A percentile compares a stretch with the other conserved stretches of the same genome.
phyloP scores from a whole-genome alignment of 2,888 invertebrate species.

The Rhorus exstirpatorius region DNA sequence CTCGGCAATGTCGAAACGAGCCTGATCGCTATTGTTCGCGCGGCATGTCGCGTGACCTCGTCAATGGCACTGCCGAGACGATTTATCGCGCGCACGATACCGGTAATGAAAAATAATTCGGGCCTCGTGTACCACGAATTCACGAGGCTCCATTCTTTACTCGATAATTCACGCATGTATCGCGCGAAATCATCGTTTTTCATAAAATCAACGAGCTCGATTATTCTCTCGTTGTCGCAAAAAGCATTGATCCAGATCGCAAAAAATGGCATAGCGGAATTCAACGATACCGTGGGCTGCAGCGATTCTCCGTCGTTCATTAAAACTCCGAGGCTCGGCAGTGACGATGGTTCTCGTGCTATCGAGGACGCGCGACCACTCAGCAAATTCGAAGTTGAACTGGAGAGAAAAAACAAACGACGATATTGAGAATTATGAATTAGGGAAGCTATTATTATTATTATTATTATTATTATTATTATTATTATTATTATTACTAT shows the following conservation, averaged over 20 bases:
- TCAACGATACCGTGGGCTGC: constrained; percentile 85
- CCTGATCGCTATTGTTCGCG: constrained; percentile 81
- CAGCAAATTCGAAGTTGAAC: constrained; percentile 86
- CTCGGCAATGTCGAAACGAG: constrained; percentile 82
- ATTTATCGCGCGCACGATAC: constrained; percentile 76
- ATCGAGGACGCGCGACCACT: constrained; percentile 83
- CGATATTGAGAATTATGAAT: constrained; percentile 18
- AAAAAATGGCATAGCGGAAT: constrained; percentile 86
- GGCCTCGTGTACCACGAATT: constrained; percentile 82
- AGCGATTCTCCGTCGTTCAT: constrained; percentile 85
- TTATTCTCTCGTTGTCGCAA: constrained; percentile 57
- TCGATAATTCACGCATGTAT: constrained; percentile 78
- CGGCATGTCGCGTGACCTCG: constrained; percentile 65
- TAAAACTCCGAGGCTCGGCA: constrained; percentile 86
- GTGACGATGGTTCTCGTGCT: constrained; percentile 86
- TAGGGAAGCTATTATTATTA: no score
- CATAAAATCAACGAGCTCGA: constrained; percentile 75
- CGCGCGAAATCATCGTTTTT: constrained; percentile 74
- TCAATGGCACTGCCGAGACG: constrained; percentile 69
- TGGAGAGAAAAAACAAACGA: no score
- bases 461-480: no score
- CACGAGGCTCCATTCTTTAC: constrained; percentile 80
- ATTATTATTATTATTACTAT: no score
- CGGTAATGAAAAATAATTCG: constrained; percentile 79
- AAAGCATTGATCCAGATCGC: constrained; percentile 76